Base-by-base conservation (phyloP, 1,140 invertebrate genomes). In the Tenebrio molitor region DNA sequence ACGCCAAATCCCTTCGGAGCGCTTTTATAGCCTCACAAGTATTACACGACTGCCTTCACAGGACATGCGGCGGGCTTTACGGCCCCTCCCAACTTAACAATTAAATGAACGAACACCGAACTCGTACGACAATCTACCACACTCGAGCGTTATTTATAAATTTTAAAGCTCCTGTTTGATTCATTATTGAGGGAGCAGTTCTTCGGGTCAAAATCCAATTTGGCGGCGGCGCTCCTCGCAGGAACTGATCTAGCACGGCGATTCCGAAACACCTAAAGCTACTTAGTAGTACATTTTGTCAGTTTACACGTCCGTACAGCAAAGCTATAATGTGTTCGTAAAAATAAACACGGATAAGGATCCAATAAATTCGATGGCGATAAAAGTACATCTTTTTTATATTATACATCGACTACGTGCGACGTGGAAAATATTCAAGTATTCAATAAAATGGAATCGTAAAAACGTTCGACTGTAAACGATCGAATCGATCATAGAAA, bases 1-100 rank as follows among this genome's bases (percentile, higher is more conserved):
- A 46, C 46, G 44, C 67, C 21, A 66, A 69, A 69, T 69, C 67
- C 67, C 46, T 53, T 21, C n/a, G 67, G 67, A 50, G 33, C 33
- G 44, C 67, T 69, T 69, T 69, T 69, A 69, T 69, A 42, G 64
- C 64, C 64, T 66, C 64, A 66, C 39, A 44, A 66, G 64, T 66
- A 66, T 66, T 66, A 66, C 42, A 66, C 64, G 42, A 66, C 42
- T 66, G 64, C 64, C 42, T 66, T 66, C 64, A 66, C 39, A 66
- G 64, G 64, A 66, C 39, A 66, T 44, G 64, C 36, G 64, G 64
- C 42, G n/a, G 42, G 34, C 64, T 66, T 66, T 66, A 66, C 64
- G 64, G 64, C 42, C 42, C 39, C 64, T 66, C 14, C 42, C 64
- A 66, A 66, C 16, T 66, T 66, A 66, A 66, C 64, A 66, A 66